These are phyloP conservation scores for Isoperla grammatica DNA, from an alignment of 2,888 invertebrate genomes.

Conservation along the genomic window DNA sequence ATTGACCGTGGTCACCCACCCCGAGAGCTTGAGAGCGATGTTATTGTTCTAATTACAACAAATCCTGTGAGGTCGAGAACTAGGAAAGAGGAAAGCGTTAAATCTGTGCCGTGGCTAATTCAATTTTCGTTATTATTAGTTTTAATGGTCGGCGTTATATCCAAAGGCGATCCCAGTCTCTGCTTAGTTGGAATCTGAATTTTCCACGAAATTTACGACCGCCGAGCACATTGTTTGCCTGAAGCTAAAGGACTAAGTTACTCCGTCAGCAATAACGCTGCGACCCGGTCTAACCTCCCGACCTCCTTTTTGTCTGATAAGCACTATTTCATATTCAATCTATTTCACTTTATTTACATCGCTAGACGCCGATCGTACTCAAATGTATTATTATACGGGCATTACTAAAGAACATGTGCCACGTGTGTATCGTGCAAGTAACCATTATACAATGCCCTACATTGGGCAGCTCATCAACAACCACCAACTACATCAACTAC, in stretches of 20 bases:
- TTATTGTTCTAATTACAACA: no score
- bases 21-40: background rate
- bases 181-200: slow-evolving; percentile 12
- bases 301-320: slow-evolving; percentile 15
- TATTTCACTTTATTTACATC: no score
- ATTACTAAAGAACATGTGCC: no score
- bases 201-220: slow-evolving; percentile 19
- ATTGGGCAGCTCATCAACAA: no score
- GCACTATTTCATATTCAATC: slow-evolving; percentile 3
- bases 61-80: background rate
- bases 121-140: slow-evolving; percentile 29
- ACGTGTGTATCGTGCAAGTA: no score
- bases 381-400: no score
- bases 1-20: background rate
- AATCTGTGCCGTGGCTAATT: slow-evolving; percentile 26
- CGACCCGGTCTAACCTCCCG: no score
- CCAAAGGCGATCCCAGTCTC: slow-evolving; percentile 9
- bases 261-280: slow-evolving; percentile 23
- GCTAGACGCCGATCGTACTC: no score
- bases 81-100: slow-evolving; percentile 23
- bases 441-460: no score
- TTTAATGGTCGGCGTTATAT: slow-evolving; percentile 7
- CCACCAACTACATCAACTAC: no score
- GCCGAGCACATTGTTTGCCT: background rate
- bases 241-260: slow-evolving; percentile 9